These are phyloP conservation scores for Papilio protenor DNA, from an alignment of 2,888 invertebrate species.

Conservation along the genomic window DNA sequence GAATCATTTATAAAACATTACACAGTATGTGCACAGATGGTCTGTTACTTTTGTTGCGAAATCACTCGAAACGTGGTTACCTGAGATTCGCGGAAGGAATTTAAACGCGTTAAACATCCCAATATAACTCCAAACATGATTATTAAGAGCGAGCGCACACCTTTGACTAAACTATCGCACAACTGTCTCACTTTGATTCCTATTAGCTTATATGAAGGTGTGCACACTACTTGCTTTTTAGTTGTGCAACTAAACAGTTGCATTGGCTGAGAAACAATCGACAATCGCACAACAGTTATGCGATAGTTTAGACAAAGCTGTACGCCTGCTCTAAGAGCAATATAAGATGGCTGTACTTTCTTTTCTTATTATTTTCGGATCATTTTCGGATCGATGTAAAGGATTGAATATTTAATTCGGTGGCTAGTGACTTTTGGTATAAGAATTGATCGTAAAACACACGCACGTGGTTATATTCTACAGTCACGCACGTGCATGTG, in stretches of 20 bases:
- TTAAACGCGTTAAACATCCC: background rate
- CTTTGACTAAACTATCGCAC: background rate
- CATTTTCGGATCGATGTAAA: background rate
- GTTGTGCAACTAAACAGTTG: too few species aligned
- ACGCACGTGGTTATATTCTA: constrained; percentile 2
- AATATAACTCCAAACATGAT: background rate
- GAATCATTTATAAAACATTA: constrained; percentile 18
- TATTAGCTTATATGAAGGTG: too few species aligned
- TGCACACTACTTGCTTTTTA: too few species aligned
- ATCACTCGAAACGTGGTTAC: background rate
- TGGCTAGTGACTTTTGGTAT: background rate
- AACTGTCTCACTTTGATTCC: background rate
- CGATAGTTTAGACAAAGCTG: too few species aligned
- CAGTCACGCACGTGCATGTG: constrained; percentile 16
- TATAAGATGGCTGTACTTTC: background rate
- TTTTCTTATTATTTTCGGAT: background rate
- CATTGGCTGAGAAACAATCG: too few species aligned
- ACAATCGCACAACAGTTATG: too few species aligned
- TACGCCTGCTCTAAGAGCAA: too few species aligned
- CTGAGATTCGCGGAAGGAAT: background rate
- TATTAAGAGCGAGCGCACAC: too few species aligned
- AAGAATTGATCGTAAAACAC: background rate
- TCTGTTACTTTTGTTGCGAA: constrained; percentile 13
- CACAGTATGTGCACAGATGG: constrained; percentile 9
- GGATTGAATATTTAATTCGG: background rate